phyloP scores from a whole-genome alignment of 2,113 vertebrate genomes.

The Polypterus bichir region DNA sequence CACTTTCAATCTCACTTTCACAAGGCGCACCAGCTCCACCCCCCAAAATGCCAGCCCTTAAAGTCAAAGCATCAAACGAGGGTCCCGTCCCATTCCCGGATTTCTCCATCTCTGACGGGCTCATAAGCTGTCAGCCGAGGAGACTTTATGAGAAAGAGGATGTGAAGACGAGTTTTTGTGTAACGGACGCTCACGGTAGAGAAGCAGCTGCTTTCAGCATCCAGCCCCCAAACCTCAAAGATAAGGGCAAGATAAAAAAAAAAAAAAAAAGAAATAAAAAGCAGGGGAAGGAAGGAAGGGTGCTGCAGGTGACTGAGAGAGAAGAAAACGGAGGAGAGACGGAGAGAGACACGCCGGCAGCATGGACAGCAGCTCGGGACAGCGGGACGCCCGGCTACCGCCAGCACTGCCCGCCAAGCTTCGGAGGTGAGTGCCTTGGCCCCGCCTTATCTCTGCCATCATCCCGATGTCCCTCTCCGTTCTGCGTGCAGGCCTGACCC shows the following conservation, averaged over 20 bases:
- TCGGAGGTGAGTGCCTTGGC: constrained; percentile 33
- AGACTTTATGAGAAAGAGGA: background rate
- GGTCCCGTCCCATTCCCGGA: no score
- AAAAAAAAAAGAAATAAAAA: constrained; percentile 12
- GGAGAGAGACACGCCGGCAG: background rate
- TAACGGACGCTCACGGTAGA: background rate
- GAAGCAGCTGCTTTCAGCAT: background rate
- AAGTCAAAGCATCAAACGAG: no score
- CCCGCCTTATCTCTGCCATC: background rate
- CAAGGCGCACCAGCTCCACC: no score
- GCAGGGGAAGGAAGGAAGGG: background rate
- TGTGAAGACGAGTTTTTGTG: background rate
- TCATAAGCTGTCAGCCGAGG: no score
- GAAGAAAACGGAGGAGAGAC: background rate
- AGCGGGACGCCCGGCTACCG: constrained; percentile 16
- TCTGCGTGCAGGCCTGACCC: background rate
- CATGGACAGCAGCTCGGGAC: background rate
- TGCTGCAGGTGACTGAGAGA: background rate
- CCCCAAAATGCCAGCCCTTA: no score
- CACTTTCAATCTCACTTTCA: no score
- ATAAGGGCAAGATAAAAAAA: constrained; percentile 3
- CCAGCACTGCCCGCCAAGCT: constrained; percentile 46
- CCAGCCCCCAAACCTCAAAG: background rate
- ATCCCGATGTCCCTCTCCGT: background rate
- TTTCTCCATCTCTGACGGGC: no score